Evolutionary conservation across 2,113 vertebrate genomes (phyloP).

Genomic region (Gila orcuttii): DNA sequence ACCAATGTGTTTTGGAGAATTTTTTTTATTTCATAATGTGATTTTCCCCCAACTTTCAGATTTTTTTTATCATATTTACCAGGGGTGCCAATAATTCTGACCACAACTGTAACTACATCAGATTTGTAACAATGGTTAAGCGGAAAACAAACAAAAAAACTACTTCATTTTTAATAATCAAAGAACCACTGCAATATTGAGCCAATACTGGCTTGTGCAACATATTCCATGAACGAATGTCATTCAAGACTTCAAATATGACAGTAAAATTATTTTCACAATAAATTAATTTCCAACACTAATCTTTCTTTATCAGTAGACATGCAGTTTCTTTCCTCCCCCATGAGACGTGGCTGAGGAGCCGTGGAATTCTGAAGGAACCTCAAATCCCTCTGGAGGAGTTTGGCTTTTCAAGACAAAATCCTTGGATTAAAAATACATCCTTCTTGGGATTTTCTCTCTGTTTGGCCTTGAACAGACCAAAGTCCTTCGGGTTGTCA

Average conservation of each 20-base stretch:
- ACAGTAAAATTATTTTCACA: neutral
- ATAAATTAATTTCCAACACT: slow-evolving; percentile 6
- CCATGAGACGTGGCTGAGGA: slow-evolving; percentile 1
- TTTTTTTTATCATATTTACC: too few relatives aligned
- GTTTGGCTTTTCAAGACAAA: slow-evolving; percentile 44
- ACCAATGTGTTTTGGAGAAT: too few relatives aligned
- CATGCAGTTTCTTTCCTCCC: slow-evolving; percentile 7
- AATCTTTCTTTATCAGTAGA: slow-evolving; percentile 1
- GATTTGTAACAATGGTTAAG: neutral
- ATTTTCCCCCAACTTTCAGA: too few relatives aligned
- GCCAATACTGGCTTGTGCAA: neutral
- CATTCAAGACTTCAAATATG: neutral
- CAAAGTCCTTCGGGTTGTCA: slow-evolving; percentile 31
- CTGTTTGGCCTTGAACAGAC: slow-evolving; percentile 47
- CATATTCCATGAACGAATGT: neutral
- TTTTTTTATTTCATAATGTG: too few relatives aligned
- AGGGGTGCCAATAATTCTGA: too few relatives aligned
- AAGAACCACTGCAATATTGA: neutral
- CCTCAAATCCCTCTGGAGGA: slow-evolving; percentile 48
- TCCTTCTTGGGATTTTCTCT: slow-evolving; percentile 38
- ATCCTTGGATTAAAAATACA: slow-evolving; percentile 48
- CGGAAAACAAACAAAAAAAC: neutral
- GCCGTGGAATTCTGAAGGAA: slow-evolving; percentile 32
- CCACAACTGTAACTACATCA: neutral
- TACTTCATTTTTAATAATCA: neutral